Base-by-base conservation (phyloP, 2,888 invertebrate genomes). In the Maniola hyperantus region DNA sequence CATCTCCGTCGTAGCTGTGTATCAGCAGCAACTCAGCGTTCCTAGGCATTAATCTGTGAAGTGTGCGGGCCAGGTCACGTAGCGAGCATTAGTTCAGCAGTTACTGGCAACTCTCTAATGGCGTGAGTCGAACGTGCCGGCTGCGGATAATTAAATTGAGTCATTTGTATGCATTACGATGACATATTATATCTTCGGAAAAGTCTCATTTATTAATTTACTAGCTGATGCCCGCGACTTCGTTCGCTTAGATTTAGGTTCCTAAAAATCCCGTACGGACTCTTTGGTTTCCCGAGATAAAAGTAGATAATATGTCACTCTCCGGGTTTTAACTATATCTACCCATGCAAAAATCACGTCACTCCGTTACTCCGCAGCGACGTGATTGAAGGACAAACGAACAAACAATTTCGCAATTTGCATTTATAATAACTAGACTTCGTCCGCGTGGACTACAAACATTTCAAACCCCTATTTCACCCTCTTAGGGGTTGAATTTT, bases 51-150 rank as follows among this genome's bases (percentile, higher is more conserved):
- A 68, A 70, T 71, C 65, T 66, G 67, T 58, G 64, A 39, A 61
- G 69, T 68, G 66, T 71, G 62, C 71, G 72, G 67, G 72, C 78
- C 73, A 74, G 66, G 75, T 76, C 85, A 85, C 85, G 85, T 85
- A 77, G 73, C 61, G 67, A 62, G 74, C 83, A 83, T 85, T 82
- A 84, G 81, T 85, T 77, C 76, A 71, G 63, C 71, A 42, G 39
- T 53, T 73, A 75, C 74, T 65, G 77, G 79, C 76, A 81, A 79
- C 77, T 82, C 78, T 77, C 80, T 84, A 85, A 85, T 83, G 82
- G 81, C 74, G 71, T 66, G 74, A 71, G 73, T 71, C 73, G 81
- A 76, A 83, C 84, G 84, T 84, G 84, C 78, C 77, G 65, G 65
- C 64, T 68, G 60, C 65, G 62, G 69, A 74, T 73, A 72, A 74